Evolutionary conservation across 1,140 invertebrate genomes (phyloP).

Genomic region (Monomorium pharaonis): DNA sequence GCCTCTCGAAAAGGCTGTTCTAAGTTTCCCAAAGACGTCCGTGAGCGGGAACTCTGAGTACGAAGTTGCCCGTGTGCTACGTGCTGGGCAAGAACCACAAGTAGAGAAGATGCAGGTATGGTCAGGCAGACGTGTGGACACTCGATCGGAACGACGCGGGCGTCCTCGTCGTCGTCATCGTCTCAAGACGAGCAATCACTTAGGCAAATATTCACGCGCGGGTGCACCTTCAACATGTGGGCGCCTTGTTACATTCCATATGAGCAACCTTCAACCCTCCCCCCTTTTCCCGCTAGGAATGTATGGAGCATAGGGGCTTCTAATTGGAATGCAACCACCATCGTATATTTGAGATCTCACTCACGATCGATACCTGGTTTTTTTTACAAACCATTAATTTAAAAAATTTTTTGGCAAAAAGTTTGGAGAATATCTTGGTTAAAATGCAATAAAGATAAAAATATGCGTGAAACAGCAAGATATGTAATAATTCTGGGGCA

Average conservation of each 20-base stretch:
- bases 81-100: slow-evolving; percentile 43
- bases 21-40: slow-evolving; percentile 73
- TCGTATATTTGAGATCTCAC: neutral
- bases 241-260: slow-evolving; percentile 74
- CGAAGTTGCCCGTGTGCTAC: slow-evolving; percentile 71
- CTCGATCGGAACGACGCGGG: slow-evolving; percentile 46
- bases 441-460: neutral
- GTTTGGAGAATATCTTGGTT: neutral
- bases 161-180: slow-evolving; percentile 46
- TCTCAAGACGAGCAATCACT: slow-evolving; percentile 83
- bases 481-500: neutral
- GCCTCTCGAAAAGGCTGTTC: slow-evolving; percentile 56
- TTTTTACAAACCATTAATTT: slow-evolving; percentile 8
- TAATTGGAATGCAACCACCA: slow-evolving; percentile 64
- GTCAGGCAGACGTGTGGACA: slow-evolving; percentile 55
- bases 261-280: no score
- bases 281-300: slow-evolving; percentile 12
- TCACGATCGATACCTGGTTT: slow-evolving; percentile 41
- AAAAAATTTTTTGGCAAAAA: neutral
- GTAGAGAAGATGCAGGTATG: slow-evolving; percentile 52
- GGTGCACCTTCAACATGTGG: slow-evolving; percentile 81
- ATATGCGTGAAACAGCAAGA: neutral
- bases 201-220: slow-evolving; percentile 83
- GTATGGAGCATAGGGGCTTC: slow-evolving; percentile 76
- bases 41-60: slow-evolving; percentile 64